Percentiles rank a stretch among this genome's conserved stretches.
phyloP scores from a whole-genome alignment of 2,888 invertebrate genomes.

The Apamea epomidion region DNA sequence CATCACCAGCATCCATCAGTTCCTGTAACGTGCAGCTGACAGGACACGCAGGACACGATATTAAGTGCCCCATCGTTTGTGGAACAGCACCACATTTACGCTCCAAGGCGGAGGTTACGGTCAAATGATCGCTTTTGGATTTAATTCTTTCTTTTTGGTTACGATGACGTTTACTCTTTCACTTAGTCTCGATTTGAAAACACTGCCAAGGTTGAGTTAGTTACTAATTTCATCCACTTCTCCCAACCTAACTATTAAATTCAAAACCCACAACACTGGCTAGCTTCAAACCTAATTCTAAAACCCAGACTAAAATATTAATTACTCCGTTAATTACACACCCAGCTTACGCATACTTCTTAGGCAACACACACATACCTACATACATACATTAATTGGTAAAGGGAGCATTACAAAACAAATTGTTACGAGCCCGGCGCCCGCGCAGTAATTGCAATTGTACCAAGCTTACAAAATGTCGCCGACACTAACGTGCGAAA shows the following conservation, averaged over 20 bases:
- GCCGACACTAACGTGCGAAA: constrained; percentile 54
- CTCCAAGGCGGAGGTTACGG: too few species aligned
- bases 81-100: too few species aligned
- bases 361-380: constrained; percentile 50
- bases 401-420: constrained; percentile 68
- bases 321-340: constrained; percentile 58
- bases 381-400: constrained; percentile 63
- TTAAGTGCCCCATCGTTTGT: too few species aligned
- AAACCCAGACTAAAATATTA: constrained; percentile 37
- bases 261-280: background rate
- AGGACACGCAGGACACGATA: too few species aligned
- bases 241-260: background rate
- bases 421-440: constrained; percentile 66
- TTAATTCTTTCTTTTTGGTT: background rate
- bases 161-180: background rate
- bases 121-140: background rate
- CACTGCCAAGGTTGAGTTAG: background rate
- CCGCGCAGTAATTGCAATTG: constrained; percentile 66
- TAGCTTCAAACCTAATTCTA: constrained; percentile 21
- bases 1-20: too few species aligned
- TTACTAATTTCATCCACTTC: background rate
- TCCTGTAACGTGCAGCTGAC: too few species aligned
- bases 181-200: background rate
- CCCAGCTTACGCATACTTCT: constrained; percentile 42
- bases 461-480: constrained; percentile 64